Evolutionary conservation across 2,888 invertebrate species (phyloP).

Genomic region (Drosophila hamatofila): DNA sequence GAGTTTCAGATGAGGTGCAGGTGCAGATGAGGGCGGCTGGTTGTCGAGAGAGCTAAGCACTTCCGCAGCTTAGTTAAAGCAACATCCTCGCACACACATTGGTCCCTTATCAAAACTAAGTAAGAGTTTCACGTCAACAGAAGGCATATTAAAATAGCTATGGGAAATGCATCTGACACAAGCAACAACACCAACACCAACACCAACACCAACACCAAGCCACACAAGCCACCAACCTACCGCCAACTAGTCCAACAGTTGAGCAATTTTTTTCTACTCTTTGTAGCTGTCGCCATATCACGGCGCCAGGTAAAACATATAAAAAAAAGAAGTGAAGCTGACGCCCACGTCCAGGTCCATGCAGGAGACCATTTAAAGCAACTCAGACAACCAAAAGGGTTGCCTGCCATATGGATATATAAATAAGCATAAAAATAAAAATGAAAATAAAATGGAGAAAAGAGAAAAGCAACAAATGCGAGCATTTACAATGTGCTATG

Average conservation of each 20-base stretch:
- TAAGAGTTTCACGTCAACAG: slow-evolving; percentile 23
- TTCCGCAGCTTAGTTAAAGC: slow-evolving; percentile 57
- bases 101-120: slow-evolving; percentile 48
- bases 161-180: slow-evolving; percentile 34
- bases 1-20: slow-evolving; percentile 17
- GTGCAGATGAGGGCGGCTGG: slow-evolving; percentile 26
- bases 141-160: slow-evolving; percentile 54
- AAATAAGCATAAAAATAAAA: slow-evolving; percentile 37
- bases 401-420: slow-evolving; percentile 41
- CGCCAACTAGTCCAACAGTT: slow-evolving; percentile 19
- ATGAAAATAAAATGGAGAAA: slow-evolving; percentile 20
- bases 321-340: background rate
- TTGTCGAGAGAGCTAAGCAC: slow-evolving; percentile 47
- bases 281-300: slow-evolving; percentile 32
- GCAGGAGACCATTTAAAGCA: slow-evolving; percentile 43
- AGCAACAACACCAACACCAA: background rate
- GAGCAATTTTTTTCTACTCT: slow-evolving; percentile 30
- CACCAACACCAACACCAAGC: background rate
- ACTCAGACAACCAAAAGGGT: slow-evolving; percentile 53
- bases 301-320: slow-evolving; percentile 33
- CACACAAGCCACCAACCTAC: slow-evolving; percentile 15
- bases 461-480: slow-evolving; percentile 46
- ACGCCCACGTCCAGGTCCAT: slow-evolving; percentile 25
- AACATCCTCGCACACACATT: slow-evolving; percentile 20
- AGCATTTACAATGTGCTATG: slow-evolving; percentile 27